Evolutionary conservation across 2,113 vertebrate genomes (phyloP).

Genomic region (Limanda limanda): DNA sequence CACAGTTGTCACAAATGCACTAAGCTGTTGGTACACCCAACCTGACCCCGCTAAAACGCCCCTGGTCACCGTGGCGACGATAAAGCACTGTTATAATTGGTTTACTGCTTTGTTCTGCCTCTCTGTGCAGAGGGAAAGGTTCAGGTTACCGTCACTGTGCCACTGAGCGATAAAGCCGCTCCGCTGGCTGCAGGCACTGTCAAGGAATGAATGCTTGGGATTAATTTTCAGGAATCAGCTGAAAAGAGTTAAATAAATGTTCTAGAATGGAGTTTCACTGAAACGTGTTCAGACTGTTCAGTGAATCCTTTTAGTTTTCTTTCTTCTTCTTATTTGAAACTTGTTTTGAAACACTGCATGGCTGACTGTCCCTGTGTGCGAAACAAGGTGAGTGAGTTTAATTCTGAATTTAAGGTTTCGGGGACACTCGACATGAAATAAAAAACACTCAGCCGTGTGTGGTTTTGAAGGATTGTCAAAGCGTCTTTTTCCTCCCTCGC

Average conservation of each 20-base stretch:
- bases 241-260: constrained; percentile 53
- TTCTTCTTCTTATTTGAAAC: constrained; percentile 20
- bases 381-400: constrained; percentile 51
- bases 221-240: constrained; percentile 68
- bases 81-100: constrained; percentile 79
- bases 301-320: constrained; percentile 15
- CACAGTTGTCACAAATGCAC: constrained; percentile 62
- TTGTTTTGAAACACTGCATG: constrained; percentile 29
- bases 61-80: constrained; percentile 61
- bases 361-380: constrained; percentile 38
- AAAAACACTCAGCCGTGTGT: constrained; percentile 6
- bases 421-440: constrained; percentile 39
- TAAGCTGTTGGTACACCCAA: constrained; percentile 63
- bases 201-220: constrained; percentile 56
- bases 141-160: constrained; percentile 72
- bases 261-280: constrained; percentile 38
- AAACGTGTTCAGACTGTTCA: constrained; percentile 62
- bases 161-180: constrained; percentile 66
- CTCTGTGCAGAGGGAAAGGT: constrained; percentile 49
- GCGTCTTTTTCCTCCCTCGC: constrained; percentile 24
- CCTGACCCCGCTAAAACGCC: constrained; percentile 71
- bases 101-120: constrained; percentile 75
- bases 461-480: constrained; percentile 58
- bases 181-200: constrained; percentile 62
- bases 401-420: constrained; percentile 25